A percentile compares a stretch with the other conserved stretches of the same genome.
phyloP scores from a whole-genome alignment of 2,888 invertebrate species.

The Proisotoma minuta region DNA sequence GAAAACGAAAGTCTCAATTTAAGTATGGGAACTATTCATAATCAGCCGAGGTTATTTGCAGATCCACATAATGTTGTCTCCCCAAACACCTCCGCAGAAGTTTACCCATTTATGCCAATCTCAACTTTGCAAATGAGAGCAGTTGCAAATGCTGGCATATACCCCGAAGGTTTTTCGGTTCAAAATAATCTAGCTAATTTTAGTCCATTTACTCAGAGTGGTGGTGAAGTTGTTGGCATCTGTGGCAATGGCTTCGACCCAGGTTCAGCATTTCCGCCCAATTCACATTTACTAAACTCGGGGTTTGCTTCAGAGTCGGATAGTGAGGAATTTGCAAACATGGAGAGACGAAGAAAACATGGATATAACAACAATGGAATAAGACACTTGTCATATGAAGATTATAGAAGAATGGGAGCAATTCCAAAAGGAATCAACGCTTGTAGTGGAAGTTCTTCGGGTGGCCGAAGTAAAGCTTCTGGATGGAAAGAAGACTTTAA shows the following conservation, averaged over 20 bases:
- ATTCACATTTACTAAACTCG: not conserved
- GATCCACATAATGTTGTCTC: too few relatives aligned
- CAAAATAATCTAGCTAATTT: too few relatives aligned
- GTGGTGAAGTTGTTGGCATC: too few relatives aligned
- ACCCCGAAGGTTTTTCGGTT: too few relatives aligned
- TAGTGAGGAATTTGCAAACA: not conserved
- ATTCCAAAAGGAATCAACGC: slow-evolving; percentile 36
- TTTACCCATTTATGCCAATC: too few relatives aligned
- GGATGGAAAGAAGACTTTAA: not conserved
- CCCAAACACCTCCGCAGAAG: too few relatives aligned
- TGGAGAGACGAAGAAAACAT: slow-evolving; percentile 4
- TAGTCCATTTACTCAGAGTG: too few relatives aligned
- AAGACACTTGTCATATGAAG: slow-evolving; percentile 30
- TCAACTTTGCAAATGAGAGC: too few relatives aligned
- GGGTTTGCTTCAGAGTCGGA: slow-evolving; percentile 4
- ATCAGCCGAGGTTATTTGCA: too few relatives aligned
- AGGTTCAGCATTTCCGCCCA: not conserved
- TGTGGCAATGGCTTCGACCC: not conserved
- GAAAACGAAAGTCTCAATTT: slow-evolving; percentile 5
- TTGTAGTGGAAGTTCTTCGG: not conserved
- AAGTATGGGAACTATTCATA: too few relatives aligned
- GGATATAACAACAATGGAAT: slow-evolving; percentile 1
- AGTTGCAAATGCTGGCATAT: too few relatives aligned
- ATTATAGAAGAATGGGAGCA: slow-evolving; percentile 41
- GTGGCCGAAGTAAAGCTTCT: not conserved